phyloP scores from a whole-genome alignment of 2,888 invertebrate genomes.

The Diplazon laetatorius region DNA sequence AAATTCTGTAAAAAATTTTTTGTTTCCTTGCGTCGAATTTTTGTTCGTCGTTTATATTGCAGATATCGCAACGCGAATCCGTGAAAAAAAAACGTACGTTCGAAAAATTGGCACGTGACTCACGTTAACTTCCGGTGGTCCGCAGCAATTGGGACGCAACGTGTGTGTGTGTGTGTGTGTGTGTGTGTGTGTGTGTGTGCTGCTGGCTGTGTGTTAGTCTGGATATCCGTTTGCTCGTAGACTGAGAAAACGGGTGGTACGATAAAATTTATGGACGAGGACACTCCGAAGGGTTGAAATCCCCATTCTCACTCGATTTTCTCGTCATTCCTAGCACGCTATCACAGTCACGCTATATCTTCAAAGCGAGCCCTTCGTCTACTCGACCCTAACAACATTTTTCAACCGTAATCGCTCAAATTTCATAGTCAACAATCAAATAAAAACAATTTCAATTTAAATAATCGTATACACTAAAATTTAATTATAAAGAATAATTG shows the following conservation, averaged over 20 bases:
- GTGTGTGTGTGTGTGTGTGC: background rate
- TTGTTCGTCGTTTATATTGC: background rate
- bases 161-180: background rate
- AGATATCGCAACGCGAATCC: background rate
- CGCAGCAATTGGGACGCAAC: too few species aligned
- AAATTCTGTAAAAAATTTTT: too few species aligned
- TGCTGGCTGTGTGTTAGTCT: background rate
- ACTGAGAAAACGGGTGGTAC: background rate
- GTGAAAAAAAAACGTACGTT: too few species aligned
- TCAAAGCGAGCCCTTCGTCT: background rate
- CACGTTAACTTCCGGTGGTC: background rate
- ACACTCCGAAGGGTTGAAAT: conserved; percentile 1
- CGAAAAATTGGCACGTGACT: background rate
- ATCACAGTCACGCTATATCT: conserved; percentile 18
- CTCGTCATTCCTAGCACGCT: background rate
- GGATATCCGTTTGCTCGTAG: background rate
- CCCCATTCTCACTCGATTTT: background rate
- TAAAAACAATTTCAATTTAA: background rate
- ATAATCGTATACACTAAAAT: too few species aligned
- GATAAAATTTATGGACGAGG: conserved; percentile 13
- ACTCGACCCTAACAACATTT: background rate
- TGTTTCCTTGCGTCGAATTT: background rate
- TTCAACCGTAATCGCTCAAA: background rate
- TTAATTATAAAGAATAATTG: too few species aligned
- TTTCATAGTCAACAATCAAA: background rate